Evolutionary conservation across 37 sponge, comb jelly and placozoan species (phyloP).

Genomic region (Ephydatia muelleri): DNA sequence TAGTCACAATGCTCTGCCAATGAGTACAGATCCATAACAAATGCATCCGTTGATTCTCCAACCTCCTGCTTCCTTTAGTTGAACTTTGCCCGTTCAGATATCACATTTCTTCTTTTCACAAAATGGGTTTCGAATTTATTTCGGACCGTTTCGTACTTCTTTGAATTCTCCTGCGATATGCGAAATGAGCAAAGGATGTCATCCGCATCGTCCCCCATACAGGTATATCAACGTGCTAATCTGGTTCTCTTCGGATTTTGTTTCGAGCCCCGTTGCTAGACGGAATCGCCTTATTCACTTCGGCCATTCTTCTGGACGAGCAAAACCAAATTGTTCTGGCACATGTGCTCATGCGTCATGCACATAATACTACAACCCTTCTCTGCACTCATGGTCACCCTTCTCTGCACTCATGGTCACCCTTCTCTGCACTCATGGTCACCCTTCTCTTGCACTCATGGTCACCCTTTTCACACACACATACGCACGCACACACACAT

Average conservation of each 20-base stretch:
- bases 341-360: too few relatives aligned
- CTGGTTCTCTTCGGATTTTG: constrained; percentile 3
- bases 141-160: constrained; percentile 21
- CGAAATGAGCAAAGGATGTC: constrained; percentile 13
- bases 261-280: not conserved
- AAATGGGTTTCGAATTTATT: not conserved
- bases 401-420: too few relatives aligned
- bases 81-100: constrained; percentile 16
- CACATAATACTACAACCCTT: too few relatives aligned
- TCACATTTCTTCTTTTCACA: constrained; percentile 10
- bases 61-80: constrained; percentile 15
- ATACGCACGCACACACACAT: too few relatives aligned
- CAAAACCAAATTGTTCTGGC: not conserved
- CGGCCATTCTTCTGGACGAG: not conserved
- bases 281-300: not conserved
- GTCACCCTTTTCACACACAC: too few relatives aligned
- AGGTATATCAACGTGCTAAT: constrained; percentile 7
- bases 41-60: constrained; percentile 17
- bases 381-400: too few relatives aligned
- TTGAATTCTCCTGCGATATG: not conserved
- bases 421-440: too few relatives aligned
- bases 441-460: too few relatives aligned
- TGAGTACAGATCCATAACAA: constrained; percentile 9
- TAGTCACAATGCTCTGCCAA: constrained; percentile 19
- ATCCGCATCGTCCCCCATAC: constrained; percentile 6